Percentiles rank a stretch among this genome's conserved stretches.
These are phyloP conservation scores for zebrafish (Danio rerio) DNA, from an alignment of 2,113 vertebrate genomes.

Conservation along the genomic window GRCz12tu NC_133177.1:42961001-42961500, in stretches of 20 bases:
- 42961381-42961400: not conserved
- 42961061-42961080: not conserved
- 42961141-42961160: not conserved
- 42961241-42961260: conserved; percentile 8
- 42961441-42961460: conserved; percentile 21
- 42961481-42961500: conserved; percentile 46
- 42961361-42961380: conserved; percentile 15
- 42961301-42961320: not conserved
- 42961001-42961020: no score
- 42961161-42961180: not conserved
- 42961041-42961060: not conserved
- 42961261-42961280: not conserved
- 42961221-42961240: conserved; percentile 21
- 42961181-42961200: not conserved
- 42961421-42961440: conserved; percentile 36
- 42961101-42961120: not conserved
- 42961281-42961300: not conserved
- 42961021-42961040: no score
- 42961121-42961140: not conserved
- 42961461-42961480: conserved; percentile 32
- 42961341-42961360: not conserved
- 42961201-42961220: not conserved
- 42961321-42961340: conserved; percentile 20
- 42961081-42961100: not conserved
- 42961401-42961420: not conserved